These are phyloP conservation scores for Hermatobates lingyangjiaoensis DNA, from an alignment of 1,140 invertebrate species.

Conservation along the genomic window DNA sequence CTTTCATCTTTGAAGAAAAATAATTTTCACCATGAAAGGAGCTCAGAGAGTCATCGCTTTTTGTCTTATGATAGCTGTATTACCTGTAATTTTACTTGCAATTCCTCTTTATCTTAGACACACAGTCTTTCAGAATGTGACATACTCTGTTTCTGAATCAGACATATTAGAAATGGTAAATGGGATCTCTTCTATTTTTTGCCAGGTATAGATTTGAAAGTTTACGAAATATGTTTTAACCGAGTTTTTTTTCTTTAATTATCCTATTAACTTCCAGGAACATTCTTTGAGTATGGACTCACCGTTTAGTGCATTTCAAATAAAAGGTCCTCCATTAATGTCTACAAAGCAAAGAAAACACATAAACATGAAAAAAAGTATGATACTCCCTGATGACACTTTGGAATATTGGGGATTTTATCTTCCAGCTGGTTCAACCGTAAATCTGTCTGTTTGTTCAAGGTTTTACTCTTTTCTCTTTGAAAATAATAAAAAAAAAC, in stretches of 20 bases:
- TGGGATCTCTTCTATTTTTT: conserved; percentile 58
- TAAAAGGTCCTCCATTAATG: conserved; percentile 42
- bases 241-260: not conserved
- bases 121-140: conserved; percentile 47
- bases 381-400: conserved; percentile 63
- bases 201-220: conserved; percentile 27
- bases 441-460: conserved; percentile 58
- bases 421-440: conserved; percentile 50
- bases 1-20: too few relatives aligned
- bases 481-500: conserved; percentile 2
- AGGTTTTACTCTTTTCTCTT: conserved; percentile 26
- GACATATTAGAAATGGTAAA: conserved; percentile 59
- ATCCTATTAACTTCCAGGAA: conserved; percentile 26
- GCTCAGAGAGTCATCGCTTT: conserved; percentile 50
- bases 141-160: conserved; percentile 55
- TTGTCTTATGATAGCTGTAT: conserved; percentile 45
- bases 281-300: conserved; percentile 59
- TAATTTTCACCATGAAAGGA: conserved; percentile 56
- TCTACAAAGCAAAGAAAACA: conserved; percentile 44
- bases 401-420: conserved; percentile 80
- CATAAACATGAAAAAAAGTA: conserved; percentile 56
- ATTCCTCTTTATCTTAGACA: conserved; percentile 54
- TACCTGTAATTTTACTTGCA: conserved; percentile 49
- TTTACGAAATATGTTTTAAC: not conserved
- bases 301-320: conserved; percentile 63